phyloP scores from a whole-genome alignment of 2,113 vertebrate species.

The Strix aluco region DNA sequence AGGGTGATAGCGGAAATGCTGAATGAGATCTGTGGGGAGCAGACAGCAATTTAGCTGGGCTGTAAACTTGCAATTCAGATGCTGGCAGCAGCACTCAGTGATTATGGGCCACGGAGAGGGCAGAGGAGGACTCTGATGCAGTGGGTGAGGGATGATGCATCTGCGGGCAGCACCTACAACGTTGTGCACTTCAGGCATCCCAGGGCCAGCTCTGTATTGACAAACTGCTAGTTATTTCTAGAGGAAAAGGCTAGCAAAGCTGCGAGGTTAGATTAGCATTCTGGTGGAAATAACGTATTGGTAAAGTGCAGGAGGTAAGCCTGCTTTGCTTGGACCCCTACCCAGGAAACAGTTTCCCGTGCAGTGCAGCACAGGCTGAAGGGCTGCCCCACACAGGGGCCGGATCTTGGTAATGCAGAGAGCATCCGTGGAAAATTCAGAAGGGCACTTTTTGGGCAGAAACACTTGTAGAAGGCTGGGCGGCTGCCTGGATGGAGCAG shows the following conservation, averaged over 20 bases:
- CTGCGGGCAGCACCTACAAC: neutral
- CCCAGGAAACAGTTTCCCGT: neutral
- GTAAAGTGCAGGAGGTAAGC: neutral
- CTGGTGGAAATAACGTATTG: neutral
- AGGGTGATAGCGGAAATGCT: neutral
- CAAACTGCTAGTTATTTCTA: neutral
- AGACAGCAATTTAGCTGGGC: neutral
- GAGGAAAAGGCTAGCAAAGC: neutral
- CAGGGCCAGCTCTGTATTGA: neutral
- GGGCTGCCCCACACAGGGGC: rapidly evolving
- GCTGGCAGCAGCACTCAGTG: neutral
- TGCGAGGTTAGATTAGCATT: neutral
- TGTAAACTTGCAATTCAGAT: slow-evolving; percentile 22
- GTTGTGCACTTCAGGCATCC: neutral
- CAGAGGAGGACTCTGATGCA: neutral
- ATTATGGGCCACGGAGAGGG: neutral
- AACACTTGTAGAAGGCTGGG: neutral
- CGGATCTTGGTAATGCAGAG: neutral
- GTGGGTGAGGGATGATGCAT: neutral
- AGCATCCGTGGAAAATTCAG: neutral
- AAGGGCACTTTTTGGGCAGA: neutral
- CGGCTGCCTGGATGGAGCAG: neutral
- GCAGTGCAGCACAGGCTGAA: neutral
- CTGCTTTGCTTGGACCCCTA: neutral
- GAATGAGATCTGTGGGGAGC: slow-evolving; percentile 5